A percentile compares a stretch with the other conserved stretches of the same genome.
Conservation (phyloP, 2,888 invertebrate genomes). For the Drosophila kanekoi region DNA sequence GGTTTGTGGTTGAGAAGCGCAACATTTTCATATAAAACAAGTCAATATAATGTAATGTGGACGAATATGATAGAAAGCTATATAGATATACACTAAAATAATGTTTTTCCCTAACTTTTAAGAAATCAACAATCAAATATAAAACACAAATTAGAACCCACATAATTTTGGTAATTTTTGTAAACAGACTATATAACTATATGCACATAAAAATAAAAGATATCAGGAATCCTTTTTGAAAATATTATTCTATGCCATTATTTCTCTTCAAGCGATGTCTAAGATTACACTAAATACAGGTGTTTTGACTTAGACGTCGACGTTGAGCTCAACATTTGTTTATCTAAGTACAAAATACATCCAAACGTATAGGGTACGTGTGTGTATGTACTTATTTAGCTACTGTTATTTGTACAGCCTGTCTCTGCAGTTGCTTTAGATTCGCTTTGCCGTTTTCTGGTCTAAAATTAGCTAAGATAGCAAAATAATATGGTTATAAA, state of each 20-base stretch:
- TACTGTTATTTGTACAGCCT: slow-evolving; percentile 69
- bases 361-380: not conserved
- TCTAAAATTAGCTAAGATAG: slow-evolving; percentile 78
- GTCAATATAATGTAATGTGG: not conserved
- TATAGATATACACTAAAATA: no score
- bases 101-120: no score
- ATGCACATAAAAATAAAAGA: no score
- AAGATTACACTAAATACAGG: slow-evolving; percentile 37
- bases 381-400: slow-evolving; percentile 10
- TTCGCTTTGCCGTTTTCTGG: slow-evolving; percentile 53
- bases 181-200: no score
- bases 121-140: no score
- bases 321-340: slow-evolving; percentile 40
- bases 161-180: no score
- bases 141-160: no score
- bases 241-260: no score
- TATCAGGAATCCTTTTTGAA: no score
- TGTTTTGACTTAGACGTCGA: slow-evolving; percentile 40
- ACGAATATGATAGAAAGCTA: no score
- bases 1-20: slow-evolving; percentile 5
- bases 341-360: not conserved
- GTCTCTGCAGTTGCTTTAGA: slow-evolving; percentile 60
- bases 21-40: slow-evolving; percentile 11
- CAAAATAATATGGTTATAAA: slow-evolving; percentile 67
- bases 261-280: not conserved